Base-by-base conservation (phyloP, 2,797 vertebrate species). In the Chelmon rostratus region DNA sequence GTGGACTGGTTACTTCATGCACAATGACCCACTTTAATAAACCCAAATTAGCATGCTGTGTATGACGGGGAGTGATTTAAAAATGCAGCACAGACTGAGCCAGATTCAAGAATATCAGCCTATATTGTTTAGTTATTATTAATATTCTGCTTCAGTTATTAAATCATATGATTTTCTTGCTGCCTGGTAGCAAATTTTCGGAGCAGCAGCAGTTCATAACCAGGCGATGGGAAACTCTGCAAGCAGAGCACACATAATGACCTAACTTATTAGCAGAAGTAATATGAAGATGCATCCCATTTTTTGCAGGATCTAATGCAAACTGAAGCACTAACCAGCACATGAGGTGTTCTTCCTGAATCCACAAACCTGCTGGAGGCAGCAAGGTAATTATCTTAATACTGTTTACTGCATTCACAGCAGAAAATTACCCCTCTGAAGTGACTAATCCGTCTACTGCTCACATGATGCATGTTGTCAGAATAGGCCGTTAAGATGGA, bases 311-410 rank as follows among this genome's bases (percentile, higher is more conserved):
- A 56, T 69, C 68, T 46, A 47, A 62, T 8, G 21, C 1, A 19
- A 25, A 56, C 54, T 35, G 44, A 52, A 23, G 59, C 12, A 6
- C 35, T 28, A 33, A 52, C 8, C 33, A 31, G 12, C 7, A 4
- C 40, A 38, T 58, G 21, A 71, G 21, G 25, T 54, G 25, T 65
- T 79, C 25, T 33, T 67, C n/a, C 44, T 52, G 72, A 58, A 78
- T 75, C 73, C 56, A 64, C 65, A 54, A 76, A 75, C 49, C 85
- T 78, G 79, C 84, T 75, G 1, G 35, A 89, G 59, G 86, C 78
- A 56, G 84, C 63, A 21, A 68, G 82, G 72, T 88, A 86, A 91
- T 91, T 88, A 85, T 89, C 84, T 78, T 77, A 87, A 86, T 82
- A 66, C 67, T 66, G 75, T 84, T 89, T 86, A 80, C 76, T 76